These are phyloP conservation scores for Sardinella longiceps DNA, from an alignment of 2,797 vertebrate species.

Conservation along the genomic window DNA sequence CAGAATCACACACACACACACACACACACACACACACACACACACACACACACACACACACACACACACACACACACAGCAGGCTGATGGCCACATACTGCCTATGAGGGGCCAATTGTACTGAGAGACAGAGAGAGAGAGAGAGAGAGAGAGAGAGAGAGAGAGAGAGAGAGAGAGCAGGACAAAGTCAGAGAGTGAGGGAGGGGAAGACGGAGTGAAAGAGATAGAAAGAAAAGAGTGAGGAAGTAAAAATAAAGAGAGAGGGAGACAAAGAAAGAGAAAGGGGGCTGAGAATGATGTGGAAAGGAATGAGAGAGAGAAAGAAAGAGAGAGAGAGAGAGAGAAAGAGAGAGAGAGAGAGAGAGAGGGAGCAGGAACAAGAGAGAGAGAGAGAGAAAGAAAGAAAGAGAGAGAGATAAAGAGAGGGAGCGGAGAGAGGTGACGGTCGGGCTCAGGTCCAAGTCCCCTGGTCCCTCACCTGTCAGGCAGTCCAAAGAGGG, in stretches of 20 bases:
- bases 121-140: too few relatives aligned
- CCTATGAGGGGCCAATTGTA: too few relatives aligned
- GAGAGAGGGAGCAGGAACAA: neutral
- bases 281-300: neutral
- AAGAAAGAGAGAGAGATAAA: slow-evolving; percentile 15
- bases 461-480: neutral
- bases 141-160: neutral
- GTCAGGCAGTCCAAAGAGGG: neutral
- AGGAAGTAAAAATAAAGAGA: too few relatives aligned
- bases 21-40: too few relatives aligned
- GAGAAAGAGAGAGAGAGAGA: neutral
- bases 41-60: too few relatives aligned
- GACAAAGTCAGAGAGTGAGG: too few relatives aligned
- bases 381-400: neutral
- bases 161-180: neutral
- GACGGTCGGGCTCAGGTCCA: slow-evolving; percentile 60
- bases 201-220: too few relatives aligned
- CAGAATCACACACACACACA: too few relatives aligned
- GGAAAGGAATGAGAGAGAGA: neutral
- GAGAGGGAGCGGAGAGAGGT: slow-evolving; percentile 56
- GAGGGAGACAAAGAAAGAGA: neutral
- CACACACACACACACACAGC: too few relatives aligned
- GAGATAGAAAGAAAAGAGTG: too few relatives aligned
- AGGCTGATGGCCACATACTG: too few relatives aligned
- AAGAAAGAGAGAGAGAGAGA: neutral